Evolutionary conservation across 2,797 vertebrate genomes (phyloP).

Genomic region (Epinephelus malabaricus): DNA sequence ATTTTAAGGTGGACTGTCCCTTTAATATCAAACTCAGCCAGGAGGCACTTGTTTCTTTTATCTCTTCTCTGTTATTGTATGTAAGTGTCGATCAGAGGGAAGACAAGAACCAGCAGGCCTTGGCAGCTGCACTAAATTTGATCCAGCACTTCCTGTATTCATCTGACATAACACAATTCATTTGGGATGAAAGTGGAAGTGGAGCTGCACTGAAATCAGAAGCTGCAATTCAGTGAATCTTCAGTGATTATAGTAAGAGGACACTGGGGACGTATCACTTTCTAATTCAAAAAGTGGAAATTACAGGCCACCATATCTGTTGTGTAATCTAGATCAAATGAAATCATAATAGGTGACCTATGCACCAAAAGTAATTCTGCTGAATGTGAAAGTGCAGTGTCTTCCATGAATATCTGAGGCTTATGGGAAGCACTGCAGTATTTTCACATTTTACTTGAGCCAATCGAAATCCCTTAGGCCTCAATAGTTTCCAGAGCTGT

Average conservation of each 20-base stretch:
- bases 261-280: not conserved
- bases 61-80: not conserved
- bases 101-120: not conserved
- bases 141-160: conserved; percentile 34
- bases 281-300: not conserved
- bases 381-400: conserved; percentile 34
- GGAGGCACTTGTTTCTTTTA: not conserved
- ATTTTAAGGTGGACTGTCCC: no score
- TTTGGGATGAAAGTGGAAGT: conserved; percentile 55
- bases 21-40: not conserved
- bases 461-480: not conserved
- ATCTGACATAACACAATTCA: conserved; percentile 17
- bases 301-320: not conserved
- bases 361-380: not conserved
- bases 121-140: fast-evolving
- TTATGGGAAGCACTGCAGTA: conserved; percentile 20
- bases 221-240: conserved; percentile 19
- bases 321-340: not conserved
- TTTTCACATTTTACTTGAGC: not conserved
- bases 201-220: conserved; percentile 21
- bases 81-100: not conserved
- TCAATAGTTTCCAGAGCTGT: not conserved
- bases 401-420: not conserved
- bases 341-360: not conserved
- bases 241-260: conserved; percentile 4